phyloP scores from a whole-genome alignment of 2,797 vertebrate species.

The Hafferia zeledoni region DNA sequence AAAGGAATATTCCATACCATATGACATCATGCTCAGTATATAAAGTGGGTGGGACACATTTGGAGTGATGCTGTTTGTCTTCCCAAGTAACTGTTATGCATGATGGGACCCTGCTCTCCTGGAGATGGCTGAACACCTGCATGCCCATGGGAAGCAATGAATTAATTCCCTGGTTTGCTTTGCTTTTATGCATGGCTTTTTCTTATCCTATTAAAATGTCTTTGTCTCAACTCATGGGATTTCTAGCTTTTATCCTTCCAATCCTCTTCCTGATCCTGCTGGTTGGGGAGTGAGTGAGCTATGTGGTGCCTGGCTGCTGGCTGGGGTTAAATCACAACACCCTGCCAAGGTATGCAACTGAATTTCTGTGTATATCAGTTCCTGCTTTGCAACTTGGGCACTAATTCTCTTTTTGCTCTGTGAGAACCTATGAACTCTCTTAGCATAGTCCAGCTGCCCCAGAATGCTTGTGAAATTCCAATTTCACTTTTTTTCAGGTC shows the following conservation, averaged over 20 bases:
- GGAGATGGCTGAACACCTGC: neutral
- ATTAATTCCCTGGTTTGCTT: neutral
- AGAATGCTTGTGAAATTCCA: neutral
- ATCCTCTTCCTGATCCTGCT: rapidly evolving
- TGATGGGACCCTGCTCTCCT: neutral
- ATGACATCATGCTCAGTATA: neutral
- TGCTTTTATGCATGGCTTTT: neutral
- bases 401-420: neutral
- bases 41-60: rapidly evolving
- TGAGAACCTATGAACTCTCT: neutral
- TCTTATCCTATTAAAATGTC: neutral
- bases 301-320: neutral
- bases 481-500: neutral
- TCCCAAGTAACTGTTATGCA: neutral
- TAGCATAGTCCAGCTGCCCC: neutral
- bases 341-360: neutral
- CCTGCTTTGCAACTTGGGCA: neutral
- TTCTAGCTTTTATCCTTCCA: neutral
- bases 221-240: neutral
- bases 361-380: neutral
- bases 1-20: neutral
- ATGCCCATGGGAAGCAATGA: neutral
- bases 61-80: neutral
- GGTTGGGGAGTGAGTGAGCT: neutral
- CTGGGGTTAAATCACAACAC: neutral